Percentiles rank a stretch among this genome's conserved stretches.
Conservation (phyloP, 2,113 vertebrate species). For the Gopherus evgoodei region DNA sequence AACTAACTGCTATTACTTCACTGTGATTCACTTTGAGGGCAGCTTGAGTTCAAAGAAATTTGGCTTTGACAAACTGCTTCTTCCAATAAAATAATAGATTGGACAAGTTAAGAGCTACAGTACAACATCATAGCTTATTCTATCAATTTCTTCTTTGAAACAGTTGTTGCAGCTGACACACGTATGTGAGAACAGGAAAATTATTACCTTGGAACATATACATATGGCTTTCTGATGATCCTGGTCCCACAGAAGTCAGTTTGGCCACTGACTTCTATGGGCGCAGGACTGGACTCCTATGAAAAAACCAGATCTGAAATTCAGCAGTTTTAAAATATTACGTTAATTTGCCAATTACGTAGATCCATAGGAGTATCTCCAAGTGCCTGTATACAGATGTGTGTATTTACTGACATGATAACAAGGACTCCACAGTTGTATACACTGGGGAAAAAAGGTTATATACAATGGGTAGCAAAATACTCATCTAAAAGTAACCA, state of each 20-base stretch:
- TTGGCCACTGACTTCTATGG: background rate
- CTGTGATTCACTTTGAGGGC: background rate
- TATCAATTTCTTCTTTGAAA: background rate
- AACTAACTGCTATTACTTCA: constrained; percentile 29
- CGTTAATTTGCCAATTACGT: background rate
- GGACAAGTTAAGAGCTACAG: background rate
- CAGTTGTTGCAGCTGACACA: background rate
- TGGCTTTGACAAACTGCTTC: constrained; percentile 8
- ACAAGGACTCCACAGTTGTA: background rate
- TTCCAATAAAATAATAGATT: constrained; percentile 24
- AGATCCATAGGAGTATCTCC: background rate
- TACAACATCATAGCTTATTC: background rate
- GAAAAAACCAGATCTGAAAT: background rate
- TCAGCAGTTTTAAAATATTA: background rate
- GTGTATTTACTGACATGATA: background rate
- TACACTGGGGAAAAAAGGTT: accelerated
- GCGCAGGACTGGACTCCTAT: background rate
- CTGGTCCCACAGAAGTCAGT: constrained; percentile 18
- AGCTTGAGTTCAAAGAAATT: constrained; percentile 8
- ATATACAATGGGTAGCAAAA: background rate
- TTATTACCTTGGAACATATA: background rate
- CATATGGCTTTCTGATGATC: background rate
- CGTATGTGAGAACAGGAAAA: background rate
- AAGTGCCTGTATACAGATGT: background rate
- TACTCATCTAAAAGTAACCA: background rate